These are phyloP conservation scores for Apus apus DNA, from an alignment of 2,113 vertebrate species.

Conservation along the genomic window DNA sequence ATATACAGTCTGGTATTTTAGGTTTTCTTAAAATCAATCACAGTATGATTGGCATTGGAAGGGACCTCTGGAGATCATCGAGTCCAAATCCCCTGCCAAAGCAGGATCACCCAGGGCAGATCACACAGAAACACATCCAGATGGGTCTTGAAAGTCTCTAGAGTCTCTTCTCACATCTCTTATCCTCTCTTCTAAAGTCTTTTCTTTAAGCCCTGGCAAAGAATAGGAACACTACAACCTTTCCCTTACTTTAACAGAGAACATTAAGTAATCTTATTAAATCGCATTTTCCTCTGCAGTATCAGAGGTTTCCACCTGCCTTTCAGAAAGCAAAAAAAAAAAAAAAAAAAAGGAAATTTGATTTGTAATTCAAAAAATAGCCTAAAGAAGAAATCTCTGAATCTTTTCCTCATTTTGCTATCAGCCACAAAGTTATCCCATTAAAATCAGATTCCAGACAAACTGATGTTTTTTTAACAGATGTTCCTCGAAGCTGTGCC, in stretches of 20 bases:
- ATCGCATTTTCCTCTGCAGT: neutral
- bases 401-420: neutral
- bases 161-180: neutral
- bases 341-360: neutral
- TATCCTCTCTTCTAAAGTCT: neutral
- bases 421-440: slow-evolving; percentile 7
- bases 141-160: too few relatives aligned
- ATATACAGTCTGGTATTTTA: neutral
- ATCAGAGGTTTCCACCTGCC: neutral
- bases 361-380: neutral
- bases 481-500: slow-evolving; percentile 35
- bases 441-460: slow-evolving; percentile 45
- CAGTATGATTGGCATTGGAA: too few relatives aligned
- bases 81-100: too few relatives aligned
- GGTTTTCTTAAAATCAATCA: neutral
- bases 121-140: too few relatives aligned
- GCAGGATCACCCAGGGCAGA: too few relatives aligned
- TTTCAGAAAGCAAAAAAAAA: neutral
- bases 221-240: neutral
- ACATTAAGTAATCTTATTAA: neutral
- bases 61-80: too few relatives aligned
- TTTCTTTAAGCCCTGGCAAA: neutral
- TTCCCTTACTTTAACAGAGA: neutral
- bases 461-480: slow-evolving; percentile 28
- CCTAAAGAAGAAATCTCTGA: neutral